These are phyloP conservation scores for Chrysodeixis includens DNA, from an alignment of 2,888 invertebrate genomes.

Conservation along the genomic window DNA sequence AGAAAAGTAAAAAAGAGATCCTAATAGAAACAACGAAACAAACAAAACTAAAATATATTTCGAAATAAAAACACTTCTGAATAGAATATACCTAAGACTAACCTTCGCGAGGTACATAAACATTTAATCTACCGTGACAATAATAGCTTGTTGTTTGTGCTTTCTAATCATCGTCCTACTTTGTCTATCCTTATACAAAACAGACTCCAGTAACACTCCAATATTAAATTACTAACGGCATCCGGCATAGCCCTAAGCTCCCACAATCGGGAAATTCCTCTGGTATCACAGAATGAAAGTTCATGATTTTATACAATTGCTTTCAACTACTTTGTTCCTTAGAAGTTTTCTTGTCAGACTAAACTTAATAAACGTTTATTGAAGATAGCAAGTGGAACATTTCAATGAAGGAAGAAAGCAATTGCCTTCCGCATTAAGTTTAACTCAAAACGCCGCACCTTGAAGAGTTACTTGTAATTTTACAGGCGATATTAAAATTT, in stretches of 20 bases:
- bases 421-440: slow-evolving; percentile 48
- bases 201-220: neutral
- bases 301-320: slow-evolving; percentile 40
- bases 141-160: neutral
- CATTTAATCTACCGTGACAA: neutral
- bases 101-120: neutral
- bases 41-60: neutral
- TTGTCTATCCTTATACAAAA: neutral
- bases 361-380: slow-evolving; percentile 54
- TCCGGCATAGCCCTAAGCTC: slow-evolving; percentile 12
- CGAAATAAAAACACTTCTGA: neutral
- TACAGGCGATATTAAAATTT: slow-evolving; percentile 51
- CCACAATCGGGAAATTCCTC: slow-evolving; percentile 6
- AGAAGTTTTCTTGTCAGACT: slow-evolving; percentile 48
- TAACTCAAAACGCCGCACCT: slow-evolving; percentile 48
- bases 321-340: slow-evolving; percentile 31
- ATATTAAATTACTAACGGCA: neutral
- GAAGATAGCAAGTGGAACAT: slow-evolving; percentile 51
- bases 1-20: slow-evolving; percentile 1
- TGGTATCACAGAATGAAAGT: slow-evolving; percentile 26
- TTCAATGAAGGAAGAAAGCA: slow-evolving; percentile 50
- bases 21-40: neutral
- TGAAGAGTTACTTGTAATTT: slow-evolving; percentile 44
- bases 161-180: neutral
- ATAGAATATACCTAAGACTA: neutral